Evolutionary conservation across 2,113 vertebrate species (phyloP), one percentile per base, ranked within the genome.

Genomic region (Odocoileus hemionus): DNA sequence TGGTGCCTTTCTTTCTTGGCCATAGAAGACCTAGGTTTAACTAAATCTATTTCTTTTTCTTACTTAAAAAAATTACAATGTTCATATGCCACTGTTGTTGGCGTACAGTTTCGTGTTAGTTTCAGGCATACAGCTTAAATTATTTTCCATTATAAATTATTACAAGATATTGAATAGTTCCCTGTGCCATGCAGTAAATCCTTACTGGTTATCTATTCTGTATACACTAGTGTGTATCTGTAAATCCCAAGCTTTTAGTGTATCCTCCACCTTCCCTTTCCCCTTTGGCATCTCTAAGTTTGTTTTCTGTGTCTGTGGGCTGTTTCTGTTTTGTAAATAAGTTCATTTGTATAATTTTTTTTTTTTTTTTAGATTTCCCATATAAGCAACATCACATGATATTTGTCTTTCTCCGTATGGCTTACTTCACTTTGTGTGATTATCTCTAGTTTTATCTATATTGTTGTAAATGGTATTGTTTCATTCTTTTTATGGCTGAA

Each of bases 21-120:
- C 45, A 52, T 26, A 64, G 82, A 86, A 93, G 70, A 70, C 6
- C 76, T 70, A 58, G 33, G 25, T 83, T 30, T 61, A 86, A 95
- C 67, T 91, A 86, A 86, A 36, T 83, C 60, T 54, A 58, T 36
- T 86, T 57, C 70, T 43, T n/a, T 78, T 84, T 55, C 28, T 55
- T 55, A 55, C 30, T 54, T 83, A 1, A 83, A 55, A 54, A 55
- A 36, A 23, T n/a, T 43, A 43, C 43, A n/a, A 0, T 33, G 28
- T 55, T 55, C 15, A 2, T 0, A 26, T 55, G 52, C 25, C 5
- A 26, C 50, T 83, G 12, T 15, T 52, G 21, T 25, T 55, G 80
- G 36, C 12, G 1, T 55, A 55, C 12, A 7, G 23, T 15, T 25
- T 83, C 25, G 6, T 83, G 12, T 15, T 55, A 25, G 50, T 83